Percentiles rank a stretch among this genome's conserved stretches.
These are phyloP conservation scores for Epinephelus cyanopodus DNA, from an alignment of 2,113 vertebrate species.

Conservation along the genomic window DNA sequence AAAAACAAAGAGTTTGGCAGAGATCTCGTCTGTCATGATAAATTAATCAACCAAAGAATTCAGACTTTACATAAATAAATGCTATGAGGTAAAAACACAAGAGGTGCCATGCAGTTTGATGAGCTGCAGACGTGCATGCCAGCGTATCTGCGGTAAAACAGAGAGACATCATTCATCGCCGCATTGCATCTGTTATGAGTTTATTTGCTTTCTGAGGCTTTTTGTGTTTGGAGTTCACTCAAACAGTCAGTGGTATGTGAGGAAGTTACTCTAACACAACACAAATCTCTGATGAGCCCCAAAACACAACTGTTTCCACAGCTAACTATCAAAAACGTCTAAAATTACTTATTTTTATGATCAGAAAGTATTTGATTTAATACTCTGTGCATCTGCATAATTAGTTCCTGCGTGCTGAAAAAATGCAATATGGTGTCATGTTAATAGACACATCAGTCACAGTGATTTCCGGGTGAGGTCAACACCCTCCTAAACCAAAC, in stretches of 20 bases:
- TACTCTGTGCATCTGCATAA: neutral
- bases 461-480: constrained; percentile 48
- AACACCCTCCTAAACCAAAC: constrained; percentile 40
- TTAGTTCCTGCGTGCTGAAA: neutral
- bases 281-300: constrained; percentile 23
- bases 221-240: constrained; percentile 42
- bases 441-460: constrained; percentile 36
- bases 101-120: constrained; percentile 3
- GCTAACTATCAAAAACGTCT: neutral
- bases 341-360: neutral
- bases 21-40: neutral
- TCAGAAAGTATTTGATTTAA: neutral
- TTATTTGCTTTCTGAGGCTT: constrained; percentile 64
- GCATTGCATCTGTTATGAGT: constrained; percentile 67
- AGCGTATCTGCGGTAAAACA: constrained; percentile 23
- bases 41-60: neutral
- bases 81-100: neutral
- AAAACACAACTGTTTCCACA: constrained; percentile 31
- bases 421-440: constrained; percentile 23
- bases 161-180: constrained; percentile 48
- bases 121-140: constrained; percentile 12
- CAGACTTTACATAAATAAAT: neutral
- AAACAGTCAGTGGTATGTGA: constrained; percentile 21
- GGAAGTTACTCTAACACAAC: constrained; percentile 39
- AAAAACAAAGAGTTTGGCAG: constrained; percentile 1